phyloP scores from a whole-genome alignment of 2,888 invertebrate species.

The Nephrocerus scutellatus region DNA sequence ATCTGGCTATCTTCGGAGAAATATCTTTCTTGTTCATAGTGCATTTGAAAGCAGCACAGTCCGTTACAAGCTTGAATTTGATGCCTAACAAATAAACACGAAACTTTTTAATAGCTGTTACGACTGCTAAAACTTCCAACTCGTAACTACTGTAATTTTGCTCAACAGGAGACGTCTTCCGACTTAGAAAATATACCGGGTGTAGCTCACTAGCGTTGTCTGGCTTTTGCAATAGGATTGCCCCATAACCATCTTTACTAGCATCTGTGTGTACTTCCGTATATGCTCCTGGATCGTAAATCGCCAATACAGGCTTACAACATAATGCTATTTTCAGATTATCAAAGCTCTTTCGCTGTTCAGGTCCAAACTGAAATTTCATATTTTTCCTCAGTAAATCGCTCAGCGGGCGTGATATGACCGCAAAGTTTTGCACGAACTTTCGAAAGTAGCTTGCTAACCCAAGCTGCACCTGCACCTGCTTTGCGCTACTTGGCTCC shows the following conservation, averaged over 20 bases:
- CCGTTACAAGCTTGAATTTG: conserved; percentile 17
- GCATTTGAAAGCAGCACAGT: conserved; percentile 14
- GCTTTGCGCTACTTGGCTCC: too few species aligned
- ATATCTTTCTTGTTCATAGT: conserved; percentile 29
- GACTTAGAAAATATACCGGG: conserved; percentile 13
- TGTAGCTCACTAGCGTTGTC: conserved; percentile 12
- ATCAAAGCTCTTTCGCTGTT: conserved; percentile 9
- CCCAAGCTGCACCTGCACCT: too few species aligned
- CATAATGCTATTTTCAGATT: conserved; percentile 8
- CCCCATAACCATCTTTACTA: conserved; percentile 14
- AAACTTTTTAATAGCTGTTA: conserved; percentile 22
- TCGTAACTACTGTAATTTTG: conserved; percentile 35
- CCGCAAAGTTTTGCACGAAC: too few species aligned
- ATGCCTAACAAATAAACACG: conserved; percentile 14
- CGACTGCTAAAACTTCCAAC: conserved; percentile 27
- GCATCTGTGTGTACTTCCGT: conserved; percentile 17
- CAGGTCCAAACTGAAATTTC: too few species aligned
- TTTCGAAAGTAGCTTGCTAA: too few species aligned
- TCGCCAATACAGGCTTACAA: conserved; percentile 8
- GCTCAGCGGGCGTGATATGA: too few species aligned
- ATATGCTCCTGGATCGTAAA: conserved; percentile 7
- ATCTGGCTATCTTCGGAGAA: conserved; percentile 22
- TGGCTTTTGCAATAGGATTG: conserved; percentile 14
- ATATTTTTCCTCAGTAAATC: too few species aligned
- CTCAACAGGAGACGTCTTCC: conserved; percentile 4